Base-by-base conservation (phyloP, 2,888 invertebrate species). In the Leptinotarsa rubiginosa region DNA sequence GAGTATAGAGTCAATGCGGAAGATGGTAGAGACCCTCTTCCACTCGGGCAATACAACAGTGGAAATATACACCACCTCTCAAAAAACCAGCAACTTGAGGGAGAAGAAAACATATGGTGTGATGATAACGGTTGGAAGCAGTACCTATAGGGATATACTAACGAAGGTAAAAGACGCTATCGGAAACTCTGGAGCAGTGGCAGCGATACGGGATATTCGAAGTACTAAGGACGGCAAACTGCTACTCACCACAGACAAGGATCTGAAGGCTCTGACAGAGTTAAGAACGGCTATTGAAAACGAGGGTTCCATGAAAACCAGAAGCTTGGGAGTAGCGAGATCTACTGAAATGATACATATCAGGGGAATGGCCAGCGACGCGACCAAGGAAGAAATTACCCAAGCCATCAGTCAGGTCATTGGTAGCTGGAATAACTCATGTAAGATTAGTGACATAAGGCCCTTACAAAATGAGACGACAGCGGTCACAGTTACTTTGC, bases 311-410 rank as follows among this genome's bases (percentile, higher is more conserved):
- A 15, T 49, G 49, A 49, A 49, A 49, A 49, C 16, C 16, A 49
- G 12, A 16, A 15, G 49, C 16, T 16, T 49, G 49, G 49, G 15
- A 49, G 49, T 15, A 16, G 49, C 12, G 16, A 49, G 16, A 49
- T 15, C 12, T 16, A 15, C 16, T 13, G 15, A 49, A 15, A 49
- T 13, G 12, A 49, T 68, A 5, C 16, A 68, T 22, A 0, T 70
- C 12, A 62, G 70, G 49, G 64, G 65, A 18, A 70, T 70, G 70
- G 22, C 50, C 3, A 64, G 49, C 15, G 50, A 70, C 4, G 31
- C 15, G 1, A 25, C 64, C 7, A 47, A 67, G 56, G 70, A 69
- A 13, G 69, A 69, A 47, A 50, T 65, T 10, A 31, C 4, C 4
- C 3, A 15, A n/a, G 65, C 65, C 15, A 16, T 65, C 15, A 65